phyloP scores from a whole-genome alignment of 2,113 vertebrate genomes.

The Galbula dea region DNA sequence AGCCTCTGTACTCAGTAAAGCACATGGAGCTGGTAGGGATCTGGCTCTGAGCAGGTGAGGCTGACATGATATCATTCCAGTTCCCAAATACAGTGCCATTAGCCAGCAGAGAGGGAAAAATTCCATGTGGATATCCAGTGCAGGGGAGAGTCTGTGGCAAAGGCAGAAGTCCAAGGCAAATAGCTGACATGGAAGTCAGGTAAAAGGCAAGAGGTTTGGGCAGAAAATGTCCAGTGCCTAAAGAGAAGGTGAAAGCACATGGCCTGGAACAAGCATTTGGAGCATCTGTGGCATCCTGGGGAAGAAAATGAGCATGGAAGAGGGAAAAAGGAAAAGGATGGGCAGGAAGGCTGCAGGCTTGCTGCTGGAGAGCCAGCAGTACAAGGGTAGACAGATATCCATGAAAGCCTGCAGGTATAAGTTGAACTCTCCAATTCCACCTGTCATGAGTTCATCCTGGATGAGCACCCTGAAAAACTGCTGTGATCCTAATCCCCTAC shows the following conservation, averaged over 20 bases:
- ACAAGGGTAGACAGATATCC: neutral
- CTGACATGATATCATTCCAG: too few relatives aligned
- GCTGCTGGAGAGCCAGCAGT: neutral
- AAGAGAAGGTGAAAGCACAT: neutral
- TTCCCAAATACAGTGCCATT: neutral
- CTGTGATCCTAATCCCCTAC: neutral
- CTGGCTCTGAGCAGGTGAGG: neutral
- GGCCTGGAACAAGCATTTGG: neutral
- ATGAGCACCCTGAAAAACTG: neutral
- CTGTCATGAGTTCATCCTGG: neutral
- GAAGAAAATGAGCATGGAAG: neutral
- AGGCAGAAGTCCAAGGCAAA: neutral
- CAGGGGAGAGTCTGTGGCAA: neutral
- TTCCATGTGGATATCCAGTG: too few relatives aligned
- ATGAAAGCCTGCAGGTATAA: neutral
- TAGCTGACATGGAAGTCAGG: neutral
- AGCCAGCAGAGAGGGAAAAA: neutral
- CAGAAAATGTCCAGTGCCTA: neutral
- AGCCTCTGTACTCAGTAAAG: neutral
- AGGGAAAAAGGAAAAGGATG: neutral
- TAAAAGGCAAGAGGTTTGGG: neutral
- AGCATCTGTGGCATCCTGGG: neutral
- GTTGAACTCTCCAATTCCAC: neutral
- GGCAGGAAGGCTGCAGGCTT: neutral
- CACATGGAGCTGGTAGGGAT: neutral